Percentiles rank a stretch among this genome's conserved stretches.
Evolutionary conservation across 2,797 vertebrate genomes (phyloP).

Genomic region (Allobates femoralis): DNA sequence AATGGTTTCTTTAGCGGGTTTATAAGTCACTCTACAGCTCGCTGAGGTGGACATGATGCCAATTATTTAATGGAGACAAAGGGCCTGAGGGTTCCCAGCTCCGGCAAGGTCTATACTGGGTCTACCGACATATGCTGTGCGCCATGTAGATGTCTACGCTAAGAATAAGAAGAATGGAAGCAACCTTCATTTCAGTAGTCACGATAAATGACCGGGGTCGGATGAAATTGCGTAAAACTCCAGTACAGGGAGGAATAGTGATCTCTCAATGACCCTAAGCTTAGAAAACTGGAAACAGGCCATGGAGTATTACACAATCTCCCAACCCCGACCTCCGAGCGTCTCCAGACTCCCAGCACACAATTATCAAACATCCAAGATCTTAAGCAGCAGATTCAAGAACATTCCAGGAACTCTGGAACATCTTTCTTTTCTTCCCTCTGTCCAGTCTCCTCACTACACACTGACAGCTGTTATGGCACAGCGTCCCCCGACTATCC

Average conservation of each 20-base stretch:
- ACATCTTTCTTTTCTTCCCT: not conserved
- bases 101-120: not conserved
- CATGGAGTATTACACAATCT: conserved; percentile 24
- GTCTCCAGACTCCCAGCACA: conserved; percentile 23
- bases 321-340: not conserved
- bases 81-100: too few species aligned
- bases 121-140: not conserved
- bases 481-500: conserved; percentile 27
- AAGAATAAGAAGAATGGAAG: not conserved
- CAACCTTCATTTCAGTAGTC: conserved; percentile 4
- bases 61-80: not conserved
- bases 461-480: conserved; percentile 38
- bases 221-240: conserved; percentile 21
- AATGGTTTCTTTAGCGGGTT: not conserved
- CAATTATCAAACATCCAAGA: conserved; percentile 32
- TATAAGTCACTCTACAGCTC: too few species aligned
- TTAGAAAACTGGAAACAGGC: conserved; percentile 26
- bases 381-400: conserved; percentile 44
- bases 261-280: conserved; percentile 25
- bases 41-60: too few species aligned
- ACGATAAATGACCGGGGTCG: not conserved
- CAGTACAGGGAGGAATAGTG: not conserved
- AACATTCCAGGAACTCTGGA: conserved; percentile 13
- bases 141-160: not conserved
- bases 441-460: not conserved